Conservation (phyloP, 2,888 invertebrate species). For the Yponomeuta plumbellus region DNA sequence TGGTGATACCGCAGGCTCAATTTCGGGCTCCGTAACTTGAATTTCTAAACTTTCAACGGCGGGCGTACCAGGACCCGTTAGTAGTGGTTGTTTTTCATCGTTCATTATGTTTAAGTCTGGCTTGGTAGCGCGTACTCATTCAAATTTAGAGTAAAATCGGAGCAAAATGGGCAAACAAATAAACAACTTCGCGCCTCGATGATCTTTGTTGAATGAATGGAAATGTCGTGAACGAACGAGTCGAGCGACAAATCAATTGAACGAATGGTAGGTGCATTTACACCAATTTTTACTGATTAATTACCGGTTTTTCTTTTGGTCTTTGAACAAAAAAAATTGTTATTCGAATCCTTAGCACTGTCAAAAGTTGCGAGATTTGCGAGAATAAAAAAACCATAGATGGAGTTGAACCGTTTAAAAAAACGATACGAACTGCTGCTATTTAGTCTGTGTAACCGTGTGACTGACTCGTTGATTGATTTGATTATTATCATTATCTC, state of each 20-base stretch:
- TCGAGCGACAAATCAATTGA: neutral
- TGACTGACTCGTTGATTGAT: too few species aligned
- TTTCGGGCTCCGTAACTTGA: conserved; percentile 53
- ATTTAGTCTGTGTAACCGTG: too few species aligned
- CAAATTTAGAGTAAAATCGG: neutral
- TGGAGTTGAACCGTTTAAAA: too few species aligned
- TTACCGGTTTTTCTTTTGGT: neutral
- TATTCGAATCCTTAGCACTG: neutral
- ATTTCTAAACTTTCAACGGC: conserved; percentile 50
- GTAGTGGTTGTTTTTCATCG: conserved; percentile 83
- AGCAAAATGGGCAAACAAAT: neutral
- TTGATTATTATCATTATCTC: too few species aligned
- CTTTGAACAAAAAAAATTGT: too few species aligned
- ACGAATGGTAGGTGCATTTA: neutral
- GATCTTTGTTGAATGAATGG: conserved; percentile 3
- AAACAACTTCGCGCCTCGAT: neutral
- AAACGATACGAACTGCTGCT: too few species aligned
- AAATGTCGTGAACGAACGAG: neutral
- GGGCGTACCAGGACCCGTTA: conserved; percentile 60
- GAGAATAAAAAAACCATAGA: too few species aligned
- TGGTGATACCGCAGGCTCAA: conserved; percentile 39
- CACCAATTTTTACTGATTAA: too few species aligned
- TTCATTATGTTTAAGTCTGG: conserved; percentile 60
- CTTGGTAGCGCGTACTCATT: conserved; percentile 26
- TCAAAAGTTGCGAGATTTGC: neutral